Percentiles rank a stretch among this genome's conserved stretches.
These are phyloP conservation scores for Fabriciana adippe DNA, from an alignment of 2,888 invertebrate species.

Conservation along the genomic window DNA sequence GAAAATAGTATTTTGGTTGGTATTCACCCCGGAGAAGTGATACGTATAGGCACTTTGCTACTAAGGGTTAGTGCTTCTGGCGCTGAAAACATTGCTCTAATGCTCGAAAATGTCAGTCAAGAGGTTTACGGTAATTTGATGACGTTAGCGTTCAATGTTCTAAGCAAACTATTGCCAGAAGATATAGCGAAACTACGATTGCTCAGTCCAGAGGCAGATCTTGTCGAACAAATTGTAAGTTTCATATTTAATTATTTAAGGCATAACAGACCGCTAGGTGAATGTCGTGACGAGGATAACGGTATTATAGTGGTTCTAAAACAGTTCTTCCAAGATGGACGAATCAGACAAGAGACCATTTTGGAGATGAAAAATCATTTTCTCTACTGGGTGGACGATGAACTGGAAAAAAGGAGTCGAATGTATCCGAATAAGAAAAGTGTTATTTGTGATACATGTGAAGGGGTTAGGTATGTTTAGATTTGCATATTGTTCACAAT, in stretches of 20 bases:
- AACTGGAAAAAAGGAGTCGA: constrained; percentile 53
- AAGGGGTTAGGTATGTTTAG: constrained; percentile 57
- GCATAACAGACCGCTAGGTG: constrained; percentile 65
- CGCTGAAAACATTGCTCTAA: constrained; percentile 60
- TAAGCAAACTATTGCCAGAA: constrained; percentile 61
- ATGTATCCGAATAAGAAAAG: constrained; percentile 58
- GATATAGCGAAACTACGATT: constrained; percentile 65
- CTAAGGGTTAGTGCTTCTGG: constrained; percentile 65
- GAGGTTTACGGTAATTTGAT: constrained; percentile 67
- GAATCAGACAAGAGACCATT: constrained; percentile 64
- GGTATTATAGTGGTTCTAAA: constrained; percentile 64
- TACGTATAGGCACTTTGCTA: constrained; percentile 64
- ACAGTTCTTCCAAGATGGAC: constrained; percentile 74
- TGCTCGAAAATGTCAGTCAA: constrained; percentile 66
- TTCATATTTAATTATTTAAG: constrained; percentile 74
- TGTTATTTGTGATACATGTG: constrained; percentile 60
- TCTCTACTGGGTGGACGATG: constrained; percentile 55
- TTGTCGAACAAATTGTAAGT: constrained; percentile 67
- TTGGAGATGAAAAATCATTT: constrained; percentile 60
- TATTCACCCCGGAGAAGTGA: constrained; percentile 68
- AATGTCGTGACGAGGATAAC: constrained; percentile 58
- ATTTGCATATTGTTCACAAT: neutral
- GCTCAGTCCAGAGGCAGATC: constrained; percentile 69
- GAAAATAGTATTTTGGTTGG: constrained; percentile 58
- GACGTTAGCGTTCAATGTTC: constrained; percentile 66